A percentile compares a stretch with the other conserved stretches of the same genome.
These are phyloP conservation scores for Oxyruncus cristatus DNA, from an alignment of 2,113 vertebrate species.

Conservation along the genomic window DNA sequence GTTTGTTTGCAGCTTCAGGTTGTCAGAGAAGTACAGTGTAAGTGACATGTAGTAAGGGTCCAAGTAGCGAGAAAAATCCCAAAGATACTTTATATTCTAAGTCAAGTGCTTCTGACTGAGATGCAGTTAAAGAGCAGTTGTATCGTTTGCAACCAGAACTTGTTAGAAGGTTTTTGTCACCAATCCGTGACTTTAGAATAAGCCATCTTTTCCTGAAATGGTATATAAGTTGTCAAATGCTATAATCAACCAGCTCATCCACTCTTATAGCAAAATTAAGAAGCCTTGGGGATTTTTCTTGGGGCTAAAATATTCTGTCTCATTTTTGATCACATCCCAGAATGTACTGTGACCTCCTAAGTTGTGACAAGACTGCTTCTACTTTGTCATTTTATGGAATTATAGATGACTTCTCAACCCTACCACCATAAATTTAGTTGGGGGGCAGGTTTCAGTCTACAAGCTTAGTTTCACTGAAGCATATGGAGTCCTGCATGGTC, in stretches of 20 bases:
- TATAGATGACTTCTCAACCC: constrained; percentile 8
- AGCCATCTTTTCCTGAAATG: neutral
- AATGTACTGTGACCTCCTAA: constrained; percentile 37
- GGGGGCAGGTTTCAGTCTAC: neutral
- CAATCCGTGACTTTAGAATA: constrained; percentile 12
- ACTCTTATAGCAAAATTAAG: constrained; percentile 36
- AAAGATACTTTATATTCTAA: neutral
- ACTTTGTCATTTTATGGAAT: constrained; percentile 32
- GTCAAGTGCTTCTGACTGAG: neutral
- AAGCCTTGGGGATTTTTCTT: constrained; percentile 47
- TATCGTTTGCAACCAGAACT: neutral
- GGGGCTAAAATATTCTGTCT: constrained; percentile 55
- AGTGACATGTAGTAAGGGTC: neutral
- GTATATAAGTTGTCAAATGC: constrained; percentile 53
- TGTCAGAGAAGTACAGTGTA: neutral
- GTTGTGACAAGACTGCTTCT: constrained; percentile 36
- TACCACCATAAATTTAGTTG: constrained; percentile 46
- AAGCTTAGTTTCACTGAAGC: neutral
- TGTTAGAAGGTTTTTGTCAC: constrained; percentile 28
- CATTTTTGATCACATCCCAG: constrained; percentile 38
- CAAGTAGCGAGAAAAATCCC: neutral
- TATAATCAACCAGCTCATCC: constrained; percentile 53
- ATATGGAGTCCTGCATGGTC: constrained; percentile 3
- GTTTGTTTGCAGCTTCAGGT: neutral
- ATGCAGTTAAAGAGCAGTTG: neutral